These are phyloP conservation scores for Thereva unica DNA, from an alignment of 2,888 invertebrate genomes.

Conservation along the genomic window DNA sequence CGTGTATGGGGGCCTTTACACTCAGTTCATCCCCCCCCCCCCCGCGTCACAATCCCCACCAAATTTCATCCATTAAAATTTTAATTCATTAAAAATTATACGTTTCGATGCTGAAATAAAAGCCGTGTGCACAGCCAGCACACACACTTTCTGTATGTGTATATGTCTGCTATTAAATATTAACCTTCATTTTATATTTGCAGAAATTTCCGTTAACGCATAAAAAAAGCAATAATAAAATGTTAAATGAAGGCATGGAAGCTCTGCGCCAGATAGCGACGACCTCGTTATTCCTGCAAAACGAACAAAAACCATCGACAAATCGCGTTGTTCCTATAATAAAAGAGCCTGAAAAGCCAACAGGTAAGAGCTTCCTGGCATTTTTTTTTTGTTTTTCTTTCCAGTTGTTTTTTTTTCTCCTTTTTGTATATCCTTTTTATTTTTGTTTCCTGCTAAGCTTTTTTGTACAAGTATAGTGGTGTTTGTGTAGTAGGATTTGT, in stretches of 20 bases:
- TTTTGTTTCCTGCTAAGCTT: not conserved
- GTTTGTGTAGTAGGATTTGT: no score
- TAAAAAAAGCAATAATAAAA: slow-evolving; percentile 55
- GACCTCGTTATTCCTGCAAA: slow-evolving; percentile 59
- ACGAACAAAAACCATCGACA: slow-evolving; percentile 56
- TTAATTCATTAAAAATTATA: no score
- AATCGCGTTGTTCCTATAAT: slow-evolving; percentile 57
- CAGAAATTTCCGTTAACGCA: slow-evolving; percentile 55
- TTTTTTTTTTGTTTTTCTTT: not conserved
- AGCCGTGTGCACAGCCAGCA: no score
- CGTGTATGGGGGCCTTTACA: no score
- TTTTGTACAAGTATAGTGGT: not conserved
- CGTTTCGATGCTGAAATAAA: no score
- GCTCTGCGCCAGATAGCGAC: slow-evolving; percentile 59
- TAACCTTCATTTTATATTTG: slow-evolving; percentile 35
- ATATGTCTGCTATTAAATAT: not conserved
- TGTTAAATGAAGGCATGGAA: slow-evolving; percentile 59
- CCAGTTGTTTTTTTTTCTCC: not conserved
- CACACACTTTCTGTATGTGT: no score
- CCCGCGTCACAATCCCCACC: no score
- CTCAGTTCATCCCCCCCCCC: no score
- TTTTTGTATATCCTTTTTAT: not conserved
- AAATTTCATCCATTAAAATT: no score
- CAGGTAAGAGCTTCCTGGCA: slow-evolving; percentile 44
- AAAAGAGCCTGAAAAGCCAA: slow-evolving; percentile 54